A percentile compares a stretch with the other conserved stretches of the same genome.
phyloP scores from a whole-genome alignment of 2,797 vertebrate genomes.

The Labeo calbasu region DNA sequence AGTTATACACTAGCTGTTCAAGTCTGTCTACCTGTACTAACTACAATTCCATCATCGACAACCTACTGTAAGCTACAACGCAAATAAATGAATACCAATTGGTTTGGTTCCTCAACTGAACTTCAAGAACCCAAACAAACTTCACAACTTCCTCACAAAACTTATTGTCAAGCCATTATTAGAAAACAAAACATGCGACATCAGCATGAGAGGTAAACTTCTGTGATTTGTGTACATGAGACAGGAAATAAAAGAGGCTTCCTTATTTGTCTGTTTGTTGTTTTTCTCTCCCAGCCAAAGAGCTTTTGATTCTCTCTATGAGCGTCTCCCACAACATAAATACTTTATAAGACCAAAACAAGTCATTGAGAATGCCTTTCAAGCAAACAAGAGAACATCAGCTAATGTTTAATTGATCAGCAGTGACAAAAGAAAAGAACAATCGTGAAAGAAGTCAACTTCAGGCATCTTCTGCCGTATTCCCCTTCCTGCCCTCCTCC shows the following conservation, averaged over 20 bases:
- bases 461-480: slow-evolving; percentile 70
- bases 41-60: neutral
- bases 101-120: neutral
- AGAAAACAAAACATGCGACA: slow-evolving; percentile 54
- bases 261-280: slow-evolving; percentile 71
- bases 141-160: slow-evolving; percentile 5
- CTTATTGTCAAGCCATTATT: slow-evolving; percentile 16
- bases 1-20: neutral
- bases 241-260: slow-evolving; percentile 61
- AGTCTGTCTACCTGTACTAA: neutral
- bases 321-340: slow-evolving; percentile 71
- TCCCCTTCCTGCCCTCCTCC: slow-evolving; percentile 72
- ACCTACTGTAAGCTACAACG: neutral
- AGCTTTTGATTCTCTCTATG: slow-evolving; percentile 65
- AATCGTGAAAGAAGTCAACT: slow-evolving; percentile 79
- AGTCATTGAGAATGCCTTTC: slow-evolving; percentile 71
- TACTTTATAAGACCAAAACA: slow-evolving; percentile 77
- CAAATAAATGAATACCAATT: neutral
- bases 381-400: slow-evolving; percentile 74
- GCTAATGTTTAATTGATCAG: slow-evolving; percentile 85
- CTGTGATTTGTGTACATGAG: slow-evolving; percentile 68
- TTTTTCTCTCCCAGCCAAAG: slow-evolving; percentile 50
- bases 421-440: slow-evolving; percentile 80
- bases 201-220: slow-evolving; percentile 55
- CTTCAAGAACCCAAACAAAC: slow-evolving; percentile 8